Conservation (phyloP, 2,113 vertebrate genomes). For the Tupaia tana region DNA sequence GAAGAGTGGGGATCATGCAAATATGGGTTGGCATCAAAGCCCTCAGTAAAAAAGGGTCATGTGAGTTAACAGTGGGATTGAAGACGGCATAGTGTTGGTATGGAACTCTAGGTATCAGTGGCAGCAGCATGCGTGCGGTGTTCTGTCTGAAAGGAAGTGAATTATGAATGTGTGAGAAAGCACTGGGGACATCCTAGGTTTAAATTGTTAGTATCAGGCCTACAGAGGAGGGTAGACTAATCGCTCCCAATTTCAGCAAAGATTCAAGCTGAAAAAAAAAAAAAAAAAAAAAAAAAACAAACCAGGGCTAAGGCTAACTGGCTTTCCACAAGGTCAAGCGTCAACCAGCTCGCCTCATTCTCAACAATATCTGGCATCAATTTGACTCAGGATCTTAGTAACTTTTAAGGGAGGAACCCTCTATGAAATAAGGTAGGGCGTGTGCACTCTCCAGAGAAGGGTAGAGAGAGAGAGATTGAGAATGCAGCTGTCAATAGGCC, state of each 20-base stretch:
- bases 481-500: too few species aligned
- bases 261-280: not conserved
- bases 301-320: not conserved
- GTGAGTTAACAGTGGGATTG: not conserved
- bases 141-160: not conserved
- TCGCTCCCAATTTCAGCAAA: not conserved
- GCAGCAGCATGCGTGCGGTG: not conserved
- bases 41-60: not conserved
- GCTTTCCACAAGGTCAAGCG: not conserved
- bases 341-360: not conserved
- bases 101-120: not conserved
- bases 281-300: not conserved
- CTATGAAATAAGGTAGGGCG: not conserved
- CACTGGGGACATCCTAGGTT: not conserved
- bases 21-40: not conserved
- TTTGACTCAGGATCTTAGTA: not conserved
- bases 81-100: not conserved
- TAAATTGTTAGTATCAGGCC: not conserved
- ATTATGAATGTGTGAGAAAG: fast-evolving
- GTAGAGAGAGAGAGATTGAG: too few species aligned
- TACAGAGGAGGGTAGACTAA: not conserved
- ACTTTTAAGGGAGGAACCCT: not conserved
- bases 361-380: not conserved
- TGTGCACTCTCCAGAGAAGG: too few species aligned
- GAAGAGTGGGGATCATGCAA: not conserved